Conservation (phyloP, 2,113 vertebrate genomes). For the Aptenodytes forsteri region DNA sequence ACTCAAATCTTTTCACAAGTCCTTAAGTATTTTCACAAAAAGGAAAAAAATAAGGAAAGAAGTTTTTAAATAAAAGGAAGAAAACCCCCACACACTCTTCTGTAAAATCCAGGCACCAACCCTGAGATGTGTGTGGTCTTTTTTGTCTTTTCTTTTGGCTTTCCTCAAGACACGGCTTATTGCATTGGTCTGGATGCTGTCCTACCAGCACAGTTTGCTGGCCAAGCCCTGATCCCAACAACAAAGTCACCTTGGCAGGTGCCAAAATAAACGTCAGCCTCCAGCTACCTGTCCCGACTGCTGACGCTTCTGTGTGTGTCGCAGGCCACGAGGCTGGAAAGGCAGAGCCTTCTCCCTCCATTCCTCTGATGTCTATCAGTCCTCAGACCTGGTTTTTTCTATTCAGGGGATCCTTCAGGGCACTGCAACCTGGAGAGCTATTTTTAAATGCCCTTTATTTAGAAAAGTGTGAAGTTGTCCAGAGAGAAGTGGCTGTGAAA, state of each 20-base stretch:
- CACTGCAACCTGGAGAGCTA: neutral
- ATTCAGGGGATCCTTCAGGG: neutral
- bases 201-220: constrained; percentile 43
- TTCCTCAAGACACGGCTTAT: constrained; percentile 24
- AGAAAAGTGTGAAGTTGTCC: neutral
- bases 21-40: constrained; percentile 58
- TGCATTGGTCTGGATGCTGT: constrained; percentile 44
- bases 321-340: neutral
- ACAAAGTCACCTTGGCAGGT: constrained; percentile 48
- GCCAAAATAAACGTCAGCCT: constrained; percentile 50
- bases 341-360: rapidly evolving
- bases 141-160: constrained; percentile 56
- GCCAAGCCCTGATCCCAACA: constrained; percentile 38
- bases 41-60: constrained; percentile 37
- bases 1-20: constrained; percentile 53
- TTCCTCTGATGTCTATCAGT: neutral
- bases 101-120: constrained; percentile 22
- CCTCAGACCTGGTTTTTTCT: neutral
- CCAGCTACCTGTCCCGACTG: constrained; percentile 5
- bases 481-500: neutral
- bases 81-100: neutral
- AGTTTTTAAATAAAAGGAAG: neutral
- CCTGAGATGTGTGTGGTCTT: constrained; percentile 36
- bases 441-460: neutral
- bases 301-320: neutral